Evolutionary conservation across 2,888 invertebrate species (phyloP).

Genomic region (Zygothrica quintamaculata): DNA sequence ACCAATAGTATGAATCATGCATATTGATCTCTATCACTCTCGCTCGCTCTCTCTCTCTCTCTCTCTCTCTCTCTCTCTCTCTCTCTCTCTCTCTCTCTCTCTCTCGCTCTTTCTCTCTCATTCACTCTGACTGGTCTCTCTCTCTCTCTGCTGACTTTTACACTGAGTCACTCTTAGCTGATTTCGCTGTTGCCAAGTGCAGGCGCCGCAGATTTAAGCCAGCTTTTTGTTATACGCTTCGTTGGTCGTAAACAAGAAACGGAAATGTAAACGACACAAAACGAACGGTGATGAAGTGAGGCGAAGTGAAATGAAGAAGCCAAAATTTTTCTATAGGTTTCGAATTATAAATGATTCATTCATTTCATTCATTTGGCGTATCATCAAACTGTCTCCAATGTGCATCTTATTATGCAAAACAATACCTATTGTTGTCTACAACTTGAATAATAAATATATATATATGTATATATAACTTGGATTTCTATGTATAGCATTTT

Average conservation of each 20-base stretch:
- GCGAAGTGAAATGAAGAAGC: conserved; percentile 22
- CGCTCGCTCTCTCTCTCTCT: not conserved
- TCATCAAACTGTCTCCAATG: not conserved
- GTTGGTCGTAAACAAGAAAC: conserved; percentile 45
- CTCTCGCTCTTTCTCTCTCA: conserved; percentile 12
- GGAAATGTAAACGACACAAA: conserved; percentile 40
- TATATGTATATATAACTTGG: conserved; percentile 16
- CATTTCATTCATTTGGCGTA: conserved; percentile 7
- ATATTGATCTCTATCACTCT: conserved; percentile 63
- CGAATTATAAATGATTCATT: conserved; percentile 32
- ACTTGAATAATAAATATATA: conserved; percentile 43
- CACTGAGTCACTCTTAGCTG: not conserved
- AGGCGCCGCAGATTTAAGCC: conserved; percentile 41
- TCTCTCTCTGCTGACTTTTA: conserved; percentile 19
- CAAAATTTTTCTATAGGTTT: conserved; percentile 23
- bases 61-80: conserved; percentile 3
- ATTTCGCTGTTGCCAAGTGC: conserved; percentile 45
- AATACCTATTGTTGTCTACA: conserved; percentile 34
- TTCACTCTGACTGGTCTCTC: conserved; percentile 10
- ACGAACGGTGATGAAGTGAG: no score
- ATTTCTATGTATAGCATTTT: conserved; percentile 11
- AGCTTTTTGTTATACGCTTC: conserved; percentile 27
- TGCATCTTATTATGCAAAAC: conserved; percentile 39
- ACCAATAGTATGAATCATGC: conserved; percentile 69
- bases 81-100: conserved; percentile 7